These are phyloP conservation scores for Falcaria lacertinaria DNA, from an alignment of 2,888 invertebrate genomes.

Conservation along the genomic window DNA sequence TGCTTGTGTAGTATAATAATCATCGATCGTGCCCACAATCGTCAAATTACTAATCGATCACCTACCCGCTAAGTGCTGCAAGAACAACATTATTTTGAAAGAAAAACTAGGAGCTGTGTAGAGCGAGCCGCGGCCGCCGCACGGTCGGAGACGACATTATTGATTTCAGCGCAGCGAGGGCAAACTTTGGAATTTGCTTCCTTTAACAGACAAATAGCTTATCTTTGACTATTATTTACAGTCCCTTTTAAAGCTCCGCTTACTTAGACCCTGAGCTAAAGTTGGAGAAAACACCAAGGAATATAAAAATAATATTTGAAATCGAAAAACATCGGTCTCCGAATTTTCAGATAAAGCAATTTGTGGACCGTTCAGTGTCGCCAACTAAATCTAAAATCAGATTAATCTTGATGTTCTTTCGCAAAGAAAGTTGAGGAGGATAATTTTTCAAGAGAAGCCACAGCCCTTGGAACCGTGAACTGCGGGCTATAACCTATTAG, in stretches of 20 bases:
- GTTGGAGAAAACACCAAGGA: not conserved
- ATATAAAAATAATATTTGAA: not conserved
- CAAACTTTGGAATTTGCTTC: constrained; percentile 62
- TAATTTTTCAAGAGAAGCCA: not conserved
- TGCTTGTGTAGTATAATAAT: too few species aligned
- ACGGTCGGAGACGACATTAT: constrained; percentile 64
- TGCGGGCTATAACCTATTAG: too few species aligned
- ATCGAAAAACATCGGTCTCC: not conserved
- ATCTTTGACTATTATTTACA: constrained; percentile 38
- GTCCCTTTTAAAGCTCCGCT: not conserved
- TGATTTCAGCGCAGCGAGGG: constrained; percentile 62
- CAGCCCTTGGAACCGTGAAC: too few species aligned
- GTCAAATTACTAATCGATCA: not conserved
- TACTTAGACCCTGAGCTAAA: not conserved
- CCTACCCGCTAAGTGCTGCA: too few species aligned
- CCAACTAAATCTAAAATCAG: not conserved
- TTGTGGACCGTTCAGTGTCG: not conserved
- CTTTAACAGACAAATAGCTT: constrained; percentile 51
- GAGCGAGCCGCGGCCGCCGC: constrained; percentile 24
- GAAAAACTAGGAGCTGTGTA: constrained; percentile 5
- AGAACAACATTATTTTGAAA: constrained; percentile 2
- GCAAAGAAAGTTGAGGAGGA: not conserved
- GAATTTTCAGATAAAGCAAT: not conserved
- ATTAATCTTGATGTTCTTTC: not conserved
- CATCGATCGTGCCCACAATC: too few species aligned